Conservation (phyloP, 1,140 invertebrate species). For the Nephila pilipes region DNA sequence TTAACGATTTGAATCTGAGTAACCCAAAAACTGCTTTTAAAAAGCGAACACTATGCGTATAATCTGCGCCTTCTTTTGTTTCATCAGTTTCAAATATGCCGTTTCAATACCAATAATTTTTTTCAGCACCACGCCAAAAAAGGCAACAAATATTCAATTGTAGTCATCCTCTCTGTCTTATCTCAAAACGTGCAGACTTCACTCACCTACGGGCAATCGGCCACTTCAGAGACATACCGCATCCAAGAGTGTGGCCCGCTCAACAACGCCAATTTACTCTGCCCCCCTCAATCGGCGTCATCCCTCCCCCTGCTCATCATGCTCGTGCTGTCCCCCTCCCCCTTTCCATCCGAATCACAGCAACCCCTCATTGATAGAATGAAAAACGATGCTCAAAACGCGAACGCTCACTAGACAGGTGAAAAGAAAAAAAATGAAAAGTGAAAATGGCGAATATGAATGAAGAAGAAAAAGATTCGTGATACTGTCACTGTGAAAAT, state of each 20-base stretch:
- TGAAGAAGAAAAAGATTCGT: background rate
- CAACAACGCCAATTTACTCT: background rate
- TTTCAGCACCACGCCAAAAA: too few relatives aligned
- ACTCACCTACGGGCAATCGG: slow-evolving; percentile 55
- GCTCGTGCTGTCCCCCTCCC: background rate
- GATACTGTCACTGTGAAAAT: background rate
- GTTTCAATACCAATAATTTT: too few relatives aligned
- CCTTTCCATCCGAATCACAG: background rate
- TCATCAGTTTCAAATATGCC: too few relatives aligned
- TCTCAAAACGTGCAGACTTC: slow-evolving; percentile 16
- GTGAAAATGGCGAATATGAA: background rate
- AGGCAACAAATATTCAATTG: background rate
- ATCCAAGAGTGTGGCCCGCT: slow-evolving; percentile 7
- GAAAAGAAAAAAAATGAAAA: background rate
- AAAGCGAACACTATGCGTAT: too few relatives aligned
- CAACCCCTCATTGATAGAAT: slow-evolving; percentile 40
- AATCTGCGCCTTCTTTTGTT: too few relatives aligned
- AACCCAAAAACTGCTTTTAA: too few relatives aligned
- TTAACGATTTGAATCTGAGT: too few relatives aligned
- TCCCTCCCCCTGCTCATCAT: background rate
- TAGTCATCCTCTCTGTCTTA: background rate
- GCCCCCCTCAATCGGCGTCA: background rate
- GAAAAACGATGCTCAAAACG: slow-evolving; percentile 48
- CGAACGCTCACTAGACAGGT: slow-evolving; percentile 14
- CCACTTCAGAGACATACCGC: slow-evolving; percentile 56